Evolutionary conservation across 2,797 vertebrate genomes (phyloP).

Genomic region (Chelon auratus): DNA sequence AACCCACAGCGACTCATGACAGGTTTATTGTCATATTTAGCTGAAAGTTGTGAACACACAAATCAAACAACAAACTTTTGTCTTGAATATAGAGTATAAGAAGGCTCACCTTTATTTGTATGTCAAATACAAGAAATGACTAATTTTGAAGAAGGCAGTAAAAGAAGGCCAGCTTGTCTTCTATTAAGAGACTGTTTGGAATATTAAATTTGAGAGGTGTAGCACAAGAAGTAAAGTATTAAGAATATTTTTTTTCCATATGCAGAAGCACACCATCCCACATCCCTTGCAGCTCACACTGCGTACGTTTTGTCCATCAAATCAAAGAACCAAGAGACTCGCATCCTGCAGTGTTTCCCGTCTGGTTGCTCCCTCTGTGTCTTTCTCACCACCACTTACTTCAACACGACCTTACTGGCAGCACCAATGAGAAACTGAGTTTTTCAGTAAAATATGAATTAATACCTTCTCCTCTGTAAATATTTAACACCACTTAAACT

Average conservation of each 20-base stretch:
- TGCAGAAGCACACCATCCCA: neutral
- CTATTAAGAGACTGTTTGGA: neutral
- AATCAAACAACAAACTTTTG: too few species aligned
- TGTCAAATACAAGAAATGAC: too few species aligned
- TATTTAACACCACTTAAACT: constrained; percentile 86
- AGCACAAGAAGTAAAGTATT: neutral
- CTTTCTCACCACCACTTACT: constrained; percentile 22
- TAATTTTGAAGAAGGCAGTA: too few species aligned
- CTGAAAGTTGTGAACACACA: too few species aligned
- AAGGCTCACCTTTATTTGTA: too few species aligned
- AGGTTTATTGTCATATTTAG: too few species aligned
- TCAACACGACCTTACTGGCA: constrained; percentile 31
- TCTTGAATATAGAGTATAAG: too few species aligned
- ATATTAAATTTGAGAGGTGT: neutral
- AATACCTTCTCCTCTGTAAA: constrained; percentile 79
- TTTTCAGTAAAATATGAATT: constrained; percentile 77
- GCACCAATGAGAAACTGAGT: constrained; percentile 50
- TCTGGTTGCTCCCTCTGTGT: constrained; percentile 7
- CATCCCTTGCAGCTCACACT: neutral
- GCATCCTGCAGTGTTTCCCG: constrained; percentile 12
- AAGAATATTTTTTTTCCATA: neutral
- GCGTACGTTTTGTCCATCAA: neutral
- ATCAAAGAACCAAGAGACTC: constrained; percentile 14
- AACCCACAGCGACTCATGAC: too few species aligned
- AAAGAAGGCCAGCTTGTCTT: neutral